These are phyloP conservation scores for Microplitis demolitor DNA, from an alignment of 1,140 invertebrate species.

Conservation along the genomic window DNA sequence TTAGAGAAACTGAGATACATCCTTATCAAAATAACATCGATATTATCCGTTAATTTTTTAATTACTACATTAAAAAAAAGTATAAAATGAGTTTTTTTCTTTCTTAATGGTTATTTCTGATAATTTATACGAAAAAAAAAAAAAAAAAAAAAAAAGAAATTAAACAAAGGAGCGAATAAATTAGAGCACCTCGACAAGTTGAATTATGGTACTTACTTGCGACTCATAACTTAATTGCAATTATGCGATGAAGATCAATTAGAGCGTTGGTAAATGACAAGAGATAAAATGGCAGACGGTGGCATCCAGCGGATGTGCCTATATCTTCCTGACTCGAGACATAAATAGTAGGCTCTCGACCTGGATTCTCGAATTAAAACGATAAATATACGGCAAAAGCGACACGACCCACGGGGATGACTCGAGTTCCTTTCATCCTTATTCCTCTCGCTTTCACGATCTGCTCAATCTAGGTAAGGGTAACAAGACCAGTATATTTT, in stretches of 20 bases:
- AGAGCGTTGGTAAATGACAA: slow-evolving; percentile 3
- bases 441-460: slow-evolving; percentile 4
- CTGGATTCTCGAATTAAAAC: slow-evolving; percentile 46
- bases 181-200: background rate
- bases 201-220: background rate
- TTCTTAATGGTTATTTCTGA: background rate
- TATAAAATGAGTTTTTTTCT: background rate
- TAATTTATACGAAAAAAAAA: background rate
- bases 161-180: background rate
- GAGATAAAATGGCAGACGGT: background rate
- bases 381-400: slow-evolving; percentile 42
- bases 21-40: background rate
- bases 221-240: slow-evolving; percentile 40
- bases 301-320: slow-evolving; percentile 24
- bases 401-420: background rate
- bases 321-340: slow-evolving; percentile 43
- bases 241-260: slow-evolving; percentile 31
- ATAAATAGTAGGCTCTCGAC: slow-evolving; percentile 47
- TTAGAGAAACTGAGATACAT: background rate
- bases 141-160: background rate
- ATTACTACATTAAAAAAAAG: too few relatives aligned
- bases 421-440: background rate
- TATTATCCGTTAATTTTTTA: background rate
- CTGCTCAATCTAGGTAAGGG: background rate
- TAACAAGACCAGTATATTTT: background rate